Evolutionary conservation across 2,113 vertebrate genomes (phyloP).

Genomic region (Aptenodytes patagonicus): DNA sequence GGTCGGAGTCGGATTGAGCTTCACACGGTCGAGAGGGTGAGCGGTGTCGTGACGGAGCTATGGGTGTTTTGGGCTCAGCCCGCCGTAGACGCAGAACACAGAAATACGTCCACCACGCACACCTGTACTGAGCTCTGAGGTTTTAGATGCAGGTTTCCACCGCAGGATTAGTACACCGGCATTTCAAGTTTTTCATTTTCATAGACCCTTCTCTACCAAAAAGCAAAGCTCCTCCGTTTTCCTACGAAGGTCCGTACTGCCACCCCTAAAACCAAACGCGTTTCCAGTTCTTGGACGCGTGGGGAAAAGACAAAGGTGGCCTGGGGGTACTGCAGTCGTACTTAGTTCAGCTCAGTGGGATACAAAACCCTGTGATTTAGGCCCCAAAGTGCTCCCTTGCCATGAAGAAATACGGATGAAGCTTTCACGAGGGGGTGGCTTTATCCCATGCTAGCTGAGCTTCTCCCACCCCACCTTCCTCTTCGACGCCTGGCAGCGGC

Average conservation of each 20-base stretch:
- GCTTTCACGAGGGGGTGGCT: background rate
- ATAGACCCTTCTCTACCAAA: background rate
- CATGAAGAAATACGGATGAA: background rate
- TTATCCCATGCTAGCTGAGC: background rate
- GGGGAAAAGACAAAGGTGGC: background rate
- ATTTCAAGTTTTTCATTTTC: too few species aligned
- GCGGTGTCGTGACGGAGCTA: too few species aligned
- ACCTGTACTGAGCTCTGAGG: background rate
- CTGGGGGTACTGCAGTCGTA: accelerated
- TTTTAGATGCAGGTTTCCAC: background rate
- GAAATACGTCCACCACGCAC: accelerated
- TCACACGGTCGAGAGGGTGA: accelerated
- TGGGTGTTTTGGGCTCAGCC: background rate
- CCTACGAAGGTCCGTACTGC: accelerated
- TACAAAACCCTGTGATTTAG: background rate
- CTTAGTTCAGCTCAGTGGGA: background rate
- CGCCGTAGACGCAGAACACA: accelerated
- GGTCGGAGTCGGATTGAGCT: accelerated
- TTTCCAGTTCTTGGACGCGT: background rate
- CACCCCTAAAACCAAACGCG: accelerated
- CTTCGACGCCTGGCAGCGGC: accelerated
- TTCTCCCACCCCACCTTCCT: background rate
- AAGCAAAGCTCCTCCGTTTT: background rate
- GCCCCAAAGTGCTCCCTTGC: background rate
- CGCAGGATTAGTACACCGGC: accelerated